A percentile compares a stretch with the other conserved stretches of the same genome.
Evolutionary conservation across 2,888 invertebrate genomes (phyloP).

Genomic region (Petrolisthes cinctipes): DNA sequence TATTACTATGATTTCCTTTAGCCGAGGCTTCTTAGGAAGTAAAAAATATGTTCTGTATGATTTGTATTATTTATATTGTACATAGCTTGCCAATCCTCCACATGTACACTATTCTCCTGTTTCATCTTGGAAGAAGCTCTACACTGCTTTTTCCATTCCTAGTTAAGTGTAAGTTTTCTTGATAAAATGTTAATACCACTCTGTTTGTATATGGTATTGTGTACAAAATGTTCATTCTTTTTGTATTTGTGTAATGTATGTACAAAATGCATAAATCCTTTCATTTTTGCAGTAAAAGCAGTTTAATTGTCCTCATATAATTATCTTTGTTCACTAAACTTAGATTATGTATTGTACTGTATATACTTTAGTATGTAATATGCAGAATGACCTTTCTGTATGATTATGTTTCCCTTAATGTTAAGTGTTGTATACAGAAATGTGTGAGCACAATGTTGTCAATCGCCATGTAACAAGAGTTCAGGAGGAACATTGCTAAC

Average conservation of each 20-base stretch:
- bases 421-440: too few relatives aligned
- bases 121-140: constrained; percentile 47
- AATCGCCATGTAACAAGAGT: too few relatives aligned
- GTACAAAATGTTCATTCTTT: constrained; percentile 64
- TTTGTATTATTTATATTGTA: constrained; percentile 61
- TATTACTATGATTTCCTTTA: constrained; percentile 25
- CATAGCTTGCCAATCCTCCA: constrained; percentile 53
- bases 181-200: constrained; percentile 63
- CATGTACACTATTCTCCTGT: constrained; percentile 58
- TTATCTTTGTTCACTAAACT: neutral
- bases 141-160: constrained; percentile 56
- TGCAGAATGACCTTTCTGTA: too few relatives aligned
- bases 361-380: too few relatives aligned
- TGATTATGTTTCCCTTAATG: too few relatives aligned
- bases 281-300: constrained; percentile 58
- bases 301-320: constrained; percentile 39
- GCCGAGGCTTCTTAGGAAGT: constrained; percentile 46
- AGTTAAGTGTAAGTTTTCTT: constrained; percentile 61
- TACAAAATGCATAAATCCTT: constrained; percentile 63
- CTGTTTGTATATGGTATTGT: constrained; percentile 64
- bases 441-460: too few relatives aligned
- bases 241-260: constrained; percentile 64
- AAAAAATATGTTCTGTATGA: constrained; percentile 49
- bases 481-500: too few relatives aligned
- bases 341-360: too few relatives aligned